Evolutionary conservation across 1,140 invertebrate genomes (phyloP).

Genomic region (Euura lappo): DNA sequence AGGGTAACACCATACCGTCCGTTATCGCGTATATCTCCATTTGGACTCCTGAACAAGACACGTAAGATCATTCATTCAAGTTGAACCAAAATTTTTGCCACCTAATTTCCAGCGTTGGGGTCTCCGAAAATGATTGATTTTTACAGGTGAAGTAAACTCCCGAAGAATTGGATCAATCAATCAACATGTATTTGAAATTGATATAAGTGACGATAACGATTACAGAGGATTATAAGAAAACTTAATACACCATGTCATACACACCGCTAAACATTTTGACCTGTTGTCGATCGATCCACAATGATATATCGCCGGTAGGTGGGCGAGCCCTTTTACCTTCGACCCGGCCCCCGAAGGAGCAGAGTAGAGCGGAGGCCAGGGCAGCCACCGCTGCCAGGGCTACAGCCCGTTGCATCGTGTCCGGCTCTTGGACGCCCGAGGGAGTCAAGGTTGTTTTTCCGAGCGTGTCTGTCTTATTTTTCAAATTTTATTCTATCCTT

Average conservation of each 20-base stretch:
- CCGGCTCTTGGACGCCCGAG: not conserved
- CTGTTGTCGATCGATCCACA: slow-evolving; percentile 89
- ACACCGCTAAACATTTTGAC: slow-evolving; percentile 88
- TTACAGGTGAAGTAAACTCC: too few species aligned
- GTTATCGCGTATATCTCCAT: slow-evolving; percentile 90
- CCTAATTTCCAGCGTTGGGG: not conserved
- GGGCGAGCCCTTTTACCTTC: slow-evolving; percentile 45
- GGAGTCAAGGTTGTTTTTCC: not conserved
- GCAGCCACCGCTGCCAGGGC: slow-evolving; percentile 25
- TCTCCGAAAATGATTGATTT: not conserved
- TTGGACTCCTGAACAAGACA: slow-evolving; percentile 67
- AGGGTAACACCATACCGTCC: slow-evolving; percentile 83
- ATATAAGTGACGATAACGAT: too few species aligned
- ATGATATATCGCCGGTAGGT: slow-evolving; percentile 71
- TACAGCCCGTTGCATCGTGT: slow-evolving; percentile 44
- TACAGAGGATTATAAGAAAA: too few species aligned
- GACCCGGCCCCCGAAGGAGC: not conserved
- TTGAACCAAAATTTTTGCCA: too few species aligned
- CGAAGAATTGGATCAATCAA: too few species aligned
- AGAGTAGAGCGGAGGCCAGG: slow-evolving; percentile 33
- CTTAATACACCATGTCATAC: slow-evolving; percentile 30
- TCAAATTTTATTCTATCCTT: not conserved
- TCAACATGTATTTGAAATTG: too few species aligned
- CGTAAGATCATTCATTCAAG: not conserved
- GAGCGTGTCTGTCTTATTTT: not conserved